Evolutionary conservation across 2,888 invertebrate genomes (phyloP).

Genomic region (Chymomyza amoena): DNA sequence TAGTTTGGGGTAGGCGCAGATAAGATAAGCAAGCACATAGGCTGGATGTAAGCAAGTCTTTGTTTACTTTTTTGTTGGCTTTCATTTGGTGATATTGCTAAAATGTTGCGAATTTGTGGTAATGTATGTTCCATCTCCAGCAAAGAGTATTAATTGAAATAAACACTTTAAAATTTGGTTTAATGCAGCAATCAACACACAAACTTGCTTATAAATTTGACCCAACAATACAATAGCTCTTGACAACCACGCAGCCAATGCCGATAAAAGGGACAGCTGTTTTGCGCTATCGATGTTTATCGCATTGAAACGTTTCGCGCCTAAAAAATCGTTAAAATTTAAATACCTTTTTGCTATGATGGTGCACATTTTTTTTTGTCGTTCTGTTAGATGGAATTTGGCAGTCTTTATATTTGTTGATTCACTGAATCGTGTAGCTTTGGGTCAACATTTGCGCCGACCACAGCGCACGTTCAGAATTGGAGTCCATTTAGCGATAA

Average conservation of each 20-base stretch:
- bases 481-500: too few relatives aligned
- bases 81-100: background rate
- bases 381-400: too few relatives aligned
- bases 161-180: background rate
- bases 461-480: too few relatives aligned
- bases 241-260: background rate
- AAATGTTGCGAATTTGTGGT: background rate
- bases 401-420: too few relatives aligned
- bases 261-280: too few relatives aligned
- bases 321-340: too few relatives aligned
- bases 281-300: too few relatives aligned
- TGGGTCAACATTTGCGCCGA: too few relatives aligned
- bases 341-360: too few relatives aligned
- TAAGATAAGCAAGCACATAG: constrained; percentile 33
- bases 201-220: background rate
- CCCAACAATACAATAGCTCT: background rate
- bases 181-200: background rate
- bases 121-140: background rate
- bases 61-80: constrained; percentile 49
- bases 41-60: constrained; percentile 32
- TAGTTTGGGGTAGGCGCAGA: constrained; percentile 18
- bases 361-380: too few relatives aligned
- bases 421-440: too few relatives aligned
- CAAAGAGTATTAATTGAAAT: background rate
- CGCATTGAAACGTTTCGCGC: too few relatives aligned